Conservation (phyloP, 2,797 vertebrate species). For the Monodelphis domestica region DNA sequence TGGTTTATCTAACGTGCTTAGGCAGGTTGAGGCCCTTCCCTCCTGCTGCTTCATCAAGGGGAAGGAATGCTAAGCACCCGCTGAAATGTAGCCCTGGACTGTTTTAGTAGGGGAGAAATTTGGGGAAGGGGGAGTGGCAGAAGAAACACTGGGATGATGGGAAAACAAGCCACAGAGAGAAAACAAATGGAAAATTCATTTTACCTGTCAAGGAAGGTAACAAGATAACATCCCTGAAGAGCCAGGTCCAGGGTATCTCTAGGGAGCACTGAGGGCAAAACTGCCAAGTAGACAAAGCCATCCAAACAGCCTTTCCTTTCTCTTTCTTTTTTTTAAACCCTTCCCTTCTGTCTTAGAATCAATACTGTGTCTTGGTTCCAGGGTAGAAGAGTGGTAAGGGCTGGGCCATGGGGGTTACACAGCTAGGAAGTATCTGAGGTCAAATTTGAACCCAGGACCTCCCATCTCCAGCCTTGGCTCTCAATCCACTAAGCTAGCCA, state of each 20-base stretch:
- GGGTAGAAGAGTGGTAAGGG: no score
- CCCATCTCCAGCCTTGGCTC: no score
- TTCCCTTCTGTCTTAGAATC: no score
- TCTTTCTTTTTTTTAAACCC: no score
- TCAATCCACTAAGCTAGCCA: no score
- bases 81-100: background rate
- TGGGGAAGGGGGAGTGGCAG: background rate
- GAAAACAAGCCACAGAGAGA: background rate
- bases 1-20: background rate
- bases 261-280: background rate
- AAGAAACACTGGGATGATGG: background rate
- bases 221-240: background rate
- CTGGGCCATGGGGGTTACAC: no score
- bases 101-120: background rate
- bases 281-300: background rate
- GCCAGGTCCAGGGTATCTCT: background rate
- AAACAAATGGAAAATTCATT: background rate
- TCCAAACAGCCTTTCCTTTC: no score
- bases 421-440: no score
- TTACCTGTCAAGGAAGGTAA: background rate
- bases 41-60: background rate
- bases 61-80: background rate
- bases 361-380: no score
- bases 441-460: no score
- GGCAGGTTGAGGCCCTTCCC: background rate